A percentile compares a stretch with the other conserved stretches of the same genome.
Evolutionary conservation across 2,113 vertebrate species (phyloP).

Genomic region (Gadus macrocephalus): DNA sequence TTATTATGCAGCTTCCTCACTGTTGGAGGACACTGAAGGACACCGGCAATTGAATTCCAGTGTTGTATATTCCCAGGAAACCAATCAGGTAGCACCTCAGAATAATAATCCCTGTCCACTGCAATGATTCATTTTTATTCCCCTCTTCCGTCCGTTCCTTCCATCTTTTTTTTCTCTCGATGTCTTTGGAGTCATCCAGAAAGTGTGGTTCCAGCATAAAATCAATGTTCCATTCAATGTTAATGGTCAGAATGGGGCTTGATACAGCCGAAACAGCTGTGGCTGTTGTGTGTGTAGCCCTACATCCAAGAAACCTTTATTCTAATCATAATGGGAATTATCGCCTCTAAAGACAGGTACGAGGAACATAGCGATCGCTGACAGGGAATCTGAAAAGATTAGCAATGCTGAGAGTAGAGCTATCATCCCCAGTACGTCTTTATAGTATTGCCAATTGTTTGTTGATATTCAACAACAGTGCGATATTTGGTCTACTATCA

Average conservation of each 20-base stretch:
- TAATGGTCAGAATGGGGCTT: slow-evolving; percentile 74
- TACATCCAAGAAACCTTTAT: slow-evolving; percentile 54
- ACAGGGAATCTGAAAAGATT: no score
- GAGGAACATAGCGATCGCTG: neutral
- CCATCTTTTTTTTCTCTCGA: slow-evolving; percentile 63
- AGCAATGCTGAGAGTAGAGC: no score
- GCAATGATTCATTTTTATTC: slow-evolving; percentile 75
- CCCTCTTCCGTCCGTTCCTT: slow-evolving; percentile 36
- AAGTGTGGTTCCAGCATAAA: slow-evolving; percentile 72
- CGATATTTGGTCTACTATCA: no score
- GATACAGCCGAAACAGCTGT: slow-evolving; percentile 75
- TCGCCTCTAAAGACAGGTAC: neutral
- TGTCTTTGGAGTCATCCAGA: slow-evolving; percentile 64
- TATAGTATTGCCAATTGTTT: no score
- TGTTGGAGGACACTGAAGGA: slow-evolving; percentile 73
- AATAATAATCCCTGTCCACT: slow-evolving; percentile 68
- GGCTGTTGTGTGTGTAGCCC: slow-evolving; percentile 56
- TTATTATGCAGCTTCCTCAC: slow-evolving; percentile 57
- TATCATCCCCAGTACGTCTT: no score
- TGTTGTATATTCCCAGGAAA: slow-evolving; percentile 73
- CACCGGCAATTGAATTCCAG: slow-evolving; percentile 68
- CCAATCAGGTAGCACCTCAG: slow-evolving; percentile 70
- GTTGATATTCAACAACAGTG: no score
- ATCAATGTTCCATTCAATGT: slow-evolving; percentile 81
- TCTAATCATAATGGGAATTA: slow-evolving; percentile 47